A percentile compares a stretch with the other conserved stretches of the same genome.
Evolutionary conservation across 2,888 invertebrate species (phyloP).

Genomic region (Hyles lineata): DNA sequence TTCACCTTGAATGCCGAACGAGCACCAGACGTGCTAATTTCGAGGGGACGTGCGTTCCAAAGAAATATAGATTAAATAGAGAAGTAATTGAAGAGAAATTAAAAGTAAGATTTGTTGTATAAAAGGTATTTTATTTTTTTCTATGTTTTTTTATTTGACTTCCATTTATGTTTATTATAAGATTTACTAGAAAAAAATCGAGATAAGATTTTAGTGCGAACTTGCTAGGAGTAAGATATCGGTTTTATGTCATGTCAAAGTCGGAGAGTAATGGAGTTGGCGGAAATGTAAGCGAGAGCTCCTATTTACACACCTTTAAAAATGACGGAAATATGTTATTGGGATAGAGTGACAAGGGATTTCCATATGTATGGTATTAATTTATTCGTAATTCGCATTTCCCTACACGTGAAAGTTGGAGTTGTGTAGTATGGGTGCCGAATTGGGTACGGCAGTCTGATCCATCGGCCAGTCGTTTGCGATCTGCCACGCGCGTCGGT

Average conservation of each 20-base stretch:
- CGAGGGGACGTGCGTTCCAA: too few species aligned
- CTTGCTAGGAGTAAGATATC: neutral
- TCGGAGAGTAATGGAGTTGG: neutral
- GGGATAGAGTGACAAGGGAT: neutral
- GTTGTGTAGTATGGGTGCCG: neutral
- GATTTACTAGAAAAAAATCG: neutral
- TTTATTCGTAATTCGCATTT: neutral
- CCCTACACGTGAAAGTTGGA: neutral
- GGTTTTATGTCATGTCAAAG: slow-evolving; percentile 3
- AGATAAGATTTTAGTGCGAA: neutral
- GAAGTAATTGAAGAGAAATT: too few species aligned
- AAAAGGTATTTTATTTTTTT: too few species aligned
- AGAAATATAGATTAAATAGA: too few species aligned
- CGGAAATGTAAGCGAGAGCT: neutral
- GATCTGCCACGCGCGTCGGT: slow-evolving; percentile 45
- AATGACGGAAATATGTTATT: neutral
- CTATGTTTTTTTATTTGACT: neutral
- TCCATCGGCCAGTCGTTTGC: slow-evolving; percentile 46
- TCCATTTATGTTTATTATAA: neutral
- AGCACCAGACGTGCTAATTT: too few species aligned
- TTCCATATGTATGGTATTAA: neutral
- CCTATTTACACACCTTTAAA: neutral
- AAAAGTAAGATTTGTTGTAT: too few species aligned
- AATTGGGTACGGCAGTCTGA: slow-evolving; percentile 1
- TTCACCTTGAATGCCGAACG: too few species aligned